These are phyloP conservation scores for Drosophila kokeensis DNA, from an alignment of 2,888 invertebrate species.

Conservation along the genomic window DNA sequence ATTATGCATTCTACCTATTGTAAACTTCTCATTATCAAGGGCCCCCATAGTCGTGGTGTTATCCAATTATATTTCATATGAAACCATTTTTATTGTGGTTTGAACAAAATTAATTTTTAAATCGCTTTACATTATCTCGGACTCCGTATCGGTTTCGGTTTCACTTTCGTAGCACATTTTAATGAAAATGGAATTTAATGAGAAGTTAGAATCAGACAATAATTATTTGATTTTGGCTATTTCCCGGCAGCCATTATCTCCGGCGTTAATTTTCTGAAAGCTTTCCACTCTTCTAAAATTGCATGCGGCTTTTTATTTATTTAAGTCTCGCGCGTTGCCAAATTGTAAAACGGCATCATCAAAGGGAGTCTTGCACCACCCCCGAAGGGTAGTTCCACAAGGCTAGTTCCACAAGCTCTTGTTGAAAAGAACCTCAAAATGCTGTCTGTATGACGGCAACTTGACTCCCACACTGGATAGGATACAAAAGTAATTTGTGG, in stretches of 20 bases:
- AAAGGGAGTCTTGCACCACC: not conserved
- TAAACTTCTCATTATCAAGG: not conserved
- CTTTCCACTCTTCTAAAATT: not conserved
- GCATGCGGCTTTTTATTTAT: not conserved
- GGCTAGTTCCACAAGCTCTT: not conserved
- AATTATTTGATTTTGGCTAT: not conserved
- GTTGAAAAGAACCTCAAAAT: not conserved
- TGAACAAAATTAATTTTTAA: not conserved
- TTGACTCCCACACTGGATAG: not conserved
- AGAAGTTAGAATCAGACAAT: not conserved
- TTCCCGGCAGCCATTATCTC: not conserved
- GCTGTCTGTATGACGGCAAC: not conserved
- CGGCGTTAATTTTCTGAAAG: not conserved
- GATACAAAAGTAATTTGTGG: not conserved
- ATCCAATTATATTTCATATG: not conserved
- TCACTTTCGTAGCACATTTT: not conserved
- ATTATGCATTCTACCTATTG: not conserved
- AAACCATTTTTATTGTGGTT: not conserved
- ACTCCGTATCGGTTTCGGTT: not conserved
- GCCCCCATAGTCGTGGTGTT: not conserved
- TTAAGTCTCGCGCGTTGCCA: not conserved
- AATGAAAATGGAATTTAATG: not conserved
- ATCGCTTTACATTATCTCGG: not conserved
- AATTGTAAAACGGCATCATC: not conserved
- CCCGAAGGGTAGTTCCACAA: not conserved